Evolutionary conservation across 1,140 invertebrate species (phyloP), one percentile per base, ranked within the genome.

Genomic region (Babylonia areolata): DNA sequence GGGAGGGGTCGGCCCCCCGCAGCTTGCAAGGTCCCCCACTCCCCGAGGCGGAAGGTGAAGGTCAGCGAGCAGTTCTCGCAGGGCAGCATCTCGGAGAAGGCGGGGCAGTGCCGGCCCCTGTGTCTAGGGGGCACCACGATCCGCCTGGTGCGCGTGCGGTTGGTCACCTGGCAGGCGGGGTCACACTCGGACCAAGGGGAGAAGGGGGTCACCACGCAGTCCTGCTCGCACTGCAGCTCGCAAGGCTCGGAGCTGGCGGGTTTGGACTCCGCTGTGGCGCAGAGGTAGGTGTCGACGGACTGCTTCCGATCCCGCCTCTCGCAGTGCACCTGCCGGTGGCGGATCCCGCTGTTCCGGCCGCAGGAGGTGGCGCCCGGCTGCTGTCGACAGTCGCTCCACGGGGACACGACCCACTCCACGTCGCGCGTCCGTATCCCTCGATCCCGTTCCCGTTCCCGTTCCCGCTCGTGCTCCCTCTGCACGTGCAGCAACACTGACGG

Each of bases 121-220:
- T 91, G 92, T 12, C 94, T 92, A 1, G 95, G 95, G 6, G 94
- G 94, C n/a, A 96, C 93, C 9, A 96, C 94, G 35, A 96, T 94
- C 35, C 95, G 94, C 17, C 96, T 94, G 5, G 95, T 96, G 28
- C 96, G 91, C 51, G 87, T 88, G 87, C 95, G 95, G 80, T 96
- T 95, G 46, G 95, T 93, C 17, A 86, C 54, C 46, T 54, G 85
- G 77, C 87, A 90, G 85, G 96, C 95, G 92, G 95, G 94, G 93
- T 95, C 95, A 87, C 96, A 96, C 28, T 93, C 93, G 42, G 95
- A 95, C 96, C 96, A 96, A 35, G 95, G 95, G 2, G 95, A 95
- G 95, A 96, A 96, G 35, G 95, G 89, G 87, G 95, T 95, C 71
- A 96, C 94, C 3, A 96, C 95, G 91, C 96, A 96, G 88, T 93